Evolutionary conservation across 2,797 vertebrate species (phyloP).

Genomic region (Emys orbicularis): DNA sequence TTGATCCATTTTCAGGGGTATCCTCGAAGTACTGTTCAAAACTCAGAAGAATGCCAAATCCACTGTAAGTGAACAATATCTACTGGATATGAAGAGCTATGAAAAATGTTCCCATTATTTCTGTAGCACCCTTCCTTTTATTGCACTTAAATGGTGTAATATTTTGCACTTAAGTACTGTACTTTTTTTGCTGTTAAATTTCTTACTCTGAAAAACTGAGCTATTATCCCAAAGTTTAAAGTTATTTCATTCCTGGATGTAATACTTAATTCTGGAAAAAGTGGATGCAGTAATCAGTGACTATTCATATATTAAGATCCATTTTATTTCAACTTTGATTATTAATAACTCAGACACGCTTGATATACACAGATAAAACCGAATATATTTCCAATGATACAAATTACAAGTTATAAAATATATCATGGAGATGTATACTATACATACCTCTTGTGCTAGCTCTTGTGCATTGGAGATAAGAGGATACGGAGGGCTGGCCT

Average conservation of each 20-base stretch:
- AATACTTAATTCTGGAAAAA: constrained; percentile 37
- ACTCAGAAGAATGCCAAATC: not conserved
- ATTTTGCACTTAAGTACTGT: not conserved
- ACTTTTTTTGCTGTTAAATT: not conserved
- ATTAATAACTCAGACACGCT: constrained; percentile 42
- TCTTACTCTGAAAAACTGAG: not conserved
- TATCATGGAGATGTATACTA: constrained; percentile 37
- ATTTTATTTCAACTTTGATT: constrained; percentile 34
- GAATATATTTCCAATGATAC: constrained; percentile 8
- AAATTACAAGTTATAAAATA: constrained; percentile 36
- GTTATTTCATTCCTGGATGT: constrained; percentile 24
- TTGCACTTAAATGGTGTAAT: not conserved
- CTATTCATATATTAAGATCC: not conserved
- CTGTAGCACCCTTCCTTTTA: not conserved
- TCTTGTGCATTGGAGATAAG: constrained; percentile 89
- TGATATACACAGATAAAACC: not conserved
- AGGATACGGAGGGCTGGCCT: constrained; percentile 95
- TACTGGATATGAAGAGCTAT: not conserved
- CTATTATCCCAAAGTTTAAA: not conserved
- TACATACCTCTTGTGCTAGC: constrained; percentile 92
- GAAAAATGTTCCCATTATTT: not conserved
- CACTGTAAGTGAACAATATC: not conserved
- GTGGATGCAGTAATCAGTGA: not conserved
- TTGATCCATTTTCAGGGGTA: not conserved
- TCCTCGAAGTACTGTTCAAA: not conserved